Base-by-base conservation (phyloP, 1,140 invertebrate species). In the Diorhabda sublineata region DNA sequence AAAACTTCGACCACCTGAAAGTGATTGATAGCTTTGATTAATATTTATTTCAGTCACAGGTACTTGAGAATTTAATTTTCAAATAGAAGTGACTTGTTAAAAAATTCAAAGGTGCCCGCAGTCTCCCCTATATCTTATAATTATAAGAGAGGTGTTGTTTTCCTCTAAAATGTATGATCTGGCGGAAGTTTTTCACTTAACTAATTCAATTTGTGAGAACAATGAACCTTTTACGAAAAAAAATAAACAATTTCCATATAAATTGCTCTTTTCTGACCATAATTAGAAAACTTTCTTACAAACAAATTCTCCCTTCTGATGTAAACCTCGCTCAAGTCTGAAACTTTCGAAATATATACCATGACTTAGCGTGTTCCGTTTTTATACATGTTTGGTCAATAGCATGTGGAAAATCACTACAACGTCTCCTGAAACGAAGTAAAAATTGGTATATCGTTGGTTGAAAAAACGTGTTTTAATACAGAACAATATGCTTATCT, bases 401-500 rank as follows among this genome's bases (percentile, higher is more conserved):
- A 62, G 61, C 61, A 44, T 62, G 61, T 62, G 44, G 61, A 42
- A 62, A 62, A 62, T 62, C 61, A 62, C 44, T 62, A 44, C 44
- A 26, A 26, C 44, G 43, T 62, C n/a, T 4, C 61, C 11, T 2
- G 11, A 62, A 62, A 44, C 11, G 44, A n/a, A 62, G 44, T 9
- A 5, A 5, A 62, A 62, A 62, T 62, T 62, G 43, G 43, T 62
- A 11, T 45, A 62, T 43, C 44, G 61, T 5, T 44, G n/a, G 9
- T 43, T 62, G 43, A 62, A 62, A 62, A 62, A 62, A 6, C 11
- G 42, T 42, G 42, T 62, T 62, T 47, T 62, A 56, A 64, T 64
- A 64, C 45, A 52, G 61, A 63, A 64, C 63, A 64, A 64, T 64
- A 5, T n/a, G 26, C 63, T 70, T 70, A 66, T 70, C 64, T 43